These are phyloP conservation scores for Pollimyrus isidori DNA, from an alignment of 2,113 vertebrate species.

Conservation along the genomic window DNA sequence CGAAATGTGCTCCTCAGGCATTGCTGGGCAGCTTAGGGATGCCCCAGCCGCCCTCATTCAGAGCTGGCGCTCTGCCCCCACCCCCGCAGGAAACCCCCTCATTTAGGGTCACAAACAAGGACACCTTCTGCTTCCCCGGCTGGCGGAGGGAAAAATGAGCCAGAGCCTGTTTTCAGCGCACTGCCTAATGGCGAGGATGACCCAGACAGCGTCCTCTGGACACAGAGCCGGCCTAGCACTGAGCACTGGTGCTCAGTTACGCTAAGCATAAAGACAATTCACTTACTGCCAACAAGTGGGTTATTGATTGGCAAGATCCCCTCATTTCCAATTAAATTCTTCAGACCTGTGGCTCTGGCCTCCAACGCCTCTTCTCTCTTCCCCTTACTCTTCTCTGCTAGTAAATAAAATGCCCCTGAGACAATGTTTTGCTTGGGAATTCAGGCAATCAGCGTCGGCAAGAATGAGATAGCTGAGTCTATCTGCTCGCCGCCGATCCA, in stretches of 20 bases:
- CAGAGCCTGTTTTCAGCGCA: conserved; percentile 1
- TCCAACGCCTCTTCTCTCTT: background rate
- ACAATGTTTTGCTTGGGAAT: conserved; percentile 14
- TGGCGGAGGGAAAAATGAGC: conserved; percentile 4
- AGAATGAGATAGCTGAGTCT: background rate
- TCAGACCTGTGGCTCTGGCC: conserved; percentile 3
- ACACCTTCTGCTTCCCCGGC: conserved; percentile 21
- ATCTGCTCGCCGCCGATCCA: background rate
- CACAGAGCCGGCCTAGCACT: conserved; percentile 51
- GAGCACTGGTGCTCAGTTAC: conserved; percentile 61
- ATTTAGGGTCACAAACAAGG: conserved; percentile 19
- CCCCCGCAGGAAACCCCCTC: background rate
- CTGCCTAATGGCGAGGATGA: conserved; percentile 3
- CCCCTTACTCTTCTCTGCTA: background rate
- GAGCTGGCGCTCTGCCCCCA: background rate
- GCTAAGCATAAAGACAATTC: conserved; percentile 66
- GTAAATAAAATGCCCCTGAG: background rate
- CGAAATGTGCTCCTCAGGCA: background rate
- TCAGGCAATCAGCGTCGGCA: background rate
- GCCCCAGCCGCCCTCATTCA: background rate
- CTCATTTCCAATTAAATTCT: conserved; percentile 35
- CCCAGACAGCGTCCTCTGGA: conserved; percentile 33
- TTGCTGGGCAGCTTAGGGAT: background rate
- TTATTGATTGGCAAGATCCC: conserved; percentile 68
- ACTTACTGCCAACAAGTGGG: conserved; percentile 70